Evolutionary conservation across 2,113 vertebrate species (phyloP), one percentile per base, ranked within the genome.

Genomic region (Lontra canadensis): DNA sequence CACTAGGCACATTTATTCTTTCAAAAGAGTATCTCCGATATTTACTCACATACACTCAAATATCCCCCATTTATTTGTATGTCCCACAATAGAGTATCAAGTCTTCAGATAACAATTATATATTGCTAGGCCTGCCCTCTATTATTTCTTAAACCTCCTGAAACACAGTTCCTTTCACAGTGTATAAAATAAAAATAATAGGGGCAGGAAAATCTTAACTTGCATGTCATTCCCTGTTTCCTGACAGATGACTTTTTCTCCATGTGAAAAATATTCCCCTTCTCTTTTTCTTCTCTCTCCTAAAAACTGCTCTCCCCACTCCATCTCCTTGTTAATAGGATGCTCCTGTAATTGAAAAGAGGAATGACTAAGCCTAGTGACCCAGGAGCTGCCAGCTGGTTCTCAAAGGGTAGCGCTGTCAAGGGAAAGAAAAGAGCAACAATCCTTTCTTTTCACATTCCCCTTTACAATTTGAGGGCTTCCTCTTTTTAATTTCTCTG

Each of bases 401-500:
- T 93, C 78, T 94, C 93, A 96, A 94, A 96, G 65, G 59, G 42
- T 80, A 86, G 59, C 4, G 88, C 88, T 86, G 39, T 88, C 95
- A 93, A 93, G 83, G 44, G 55, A 82, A 95, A 97, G 93, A 95
- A 94, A 93, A 94, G 80, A 89, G 73, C 29, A 93, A n/a, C 83
- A 87, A 44, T 61, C 69, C 95, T 80, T 92, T 80, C 13, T 59
- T 80, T 97, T 96, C 0, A 0, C 44, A 39, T 71, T 97, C 31
- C 63, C 61, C 31, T 18, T 14, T 87, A 79, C 57, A 94, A 49
- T 14, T 25, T 92, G 82, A 93, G 82, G 90, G 55, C 10, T 63
- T 98, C 89, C 94, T 95, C 78, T 87, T 80, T 90, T 95, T 74
- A 95, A 95, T 96, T 95, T 90, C 88, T 65, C 55, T 74, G 63